These are phyloP conservation scores for Lutraria rhynchaena DNA, from an alignment of 1,140 invertebrate genomes.

Conservation along the genomic window DNA sequence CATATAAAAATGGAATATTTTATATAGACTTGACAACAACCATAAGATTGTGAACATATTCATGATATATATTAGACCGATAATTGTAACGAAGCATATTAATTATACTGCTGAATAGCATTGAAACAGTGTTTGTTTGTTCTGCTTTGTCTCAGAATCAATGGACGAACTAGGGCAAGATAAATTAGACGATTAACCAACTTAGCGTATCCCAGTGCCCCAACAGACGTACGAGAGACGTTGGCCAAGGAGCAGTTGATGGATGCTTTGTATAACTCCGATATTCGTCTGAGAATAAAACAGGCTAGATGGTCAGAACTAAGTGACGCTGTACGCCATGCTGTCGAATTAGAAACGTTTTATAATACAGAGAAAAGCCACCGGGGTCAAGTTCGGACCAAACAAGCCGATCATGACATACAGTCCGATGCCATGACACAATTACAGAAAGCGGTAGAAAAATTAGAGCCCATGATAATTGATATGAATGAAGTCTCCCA, in stretches of 20 bases:
- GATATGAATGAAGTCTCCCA: neutral
- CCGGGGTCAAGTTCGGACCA: neutral
- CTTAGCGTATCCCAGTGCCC: conserved; percentile 48
- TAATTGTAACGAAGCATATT: too few relatives aligned
- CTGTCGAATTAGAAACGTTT: conserved; percentile 38
- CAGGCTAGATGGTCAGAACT: conserved; percentile 26
- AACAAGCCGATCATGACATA: neutral
- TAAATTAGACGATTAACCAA: conserved; percentile 33
- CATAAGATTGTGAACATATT: too few relatives aligned
- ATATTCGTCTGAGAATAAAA: conserved; percentile 39
- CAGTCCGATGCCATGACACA: neutral
- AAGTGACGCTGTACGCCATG: conserved; percentile 47
- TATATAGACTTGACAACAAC: too few relatives aligned
- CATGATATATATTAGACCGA: too few relatives aligned
- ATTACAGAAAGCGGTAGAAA: neutral
- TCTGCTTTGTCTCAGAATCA: too few relatives aligned
- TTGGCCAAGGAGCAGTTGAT: conserved; percentile 50
- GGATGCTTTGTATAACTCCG: conserved; percentile 50
- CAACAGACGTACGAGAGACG: conserved; percentile 32
- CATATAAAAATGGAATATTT: too few relatives aligned
- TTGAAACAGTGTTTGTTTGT: too few relatives aligned
- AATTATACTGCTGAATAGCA: too few relatives aligned
- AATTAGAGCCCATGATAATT: too few relatives aligned
- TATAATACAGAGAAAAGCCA: conserved; percentile 1
- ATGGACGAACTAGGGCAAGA: too few relatives aligned